These are phyloP conservation scores for Tipula helvola DNA, from an alignment of 2,888 invertebrate species.

Conservation along the genomic window DNA sequence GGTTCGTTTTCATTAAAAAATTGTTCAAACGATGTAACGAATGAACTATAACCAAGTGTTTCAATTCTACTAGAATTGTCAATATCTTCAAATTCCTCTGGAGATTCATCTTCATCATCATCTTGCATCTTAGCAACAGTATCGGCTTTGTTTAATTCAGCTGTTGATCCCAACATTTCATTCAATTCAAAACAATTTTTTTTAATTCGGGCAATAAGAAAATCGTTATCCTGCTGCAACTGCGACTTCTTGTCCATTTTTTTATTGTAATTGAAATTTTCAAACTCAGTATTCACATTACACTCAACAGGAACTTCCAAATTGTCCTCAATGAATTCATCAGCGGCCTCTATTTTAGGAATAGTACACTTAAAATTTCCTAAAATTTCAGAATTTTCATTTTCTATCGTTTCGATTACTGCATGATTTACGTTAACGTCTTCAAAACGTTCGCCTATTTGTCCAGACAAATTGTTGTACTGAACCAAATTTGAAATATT, in stretches of 20 bases:
- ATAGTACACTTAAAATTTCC: not conserved
- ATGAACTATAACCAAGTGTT: not conserved
- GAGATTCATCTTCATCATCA: not conserved
- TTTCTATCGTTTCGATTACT: not conserved
- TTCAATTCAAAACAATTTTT: not conserved
- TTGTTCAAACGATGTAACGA: not conserved
- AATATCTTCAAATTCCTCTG: not conserved
- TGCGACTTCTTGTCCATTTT: not conserved
- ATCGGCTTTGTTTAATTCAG: not conserved
- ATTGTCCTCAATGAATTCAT: not conserved
- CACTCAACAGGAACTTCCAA: not conserved
- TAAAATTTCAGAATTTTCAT: not conserved
- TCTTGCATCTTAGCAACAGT: not conserved
- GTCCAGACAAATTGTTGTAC: not conserved
- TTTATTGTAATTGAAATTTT: not conserved
- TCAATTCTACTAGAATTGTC: not conserved
- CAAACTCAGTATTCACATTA: not conserved
- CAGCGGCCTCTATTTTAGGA: not conserved
- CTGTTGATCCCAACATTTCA: not conserved
- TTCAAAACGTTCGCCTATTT: not conserved
- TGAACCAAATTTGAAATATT: not conserved
- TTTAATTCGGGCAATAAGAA: not conserved
- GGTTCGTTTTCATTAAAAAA: not conserved
- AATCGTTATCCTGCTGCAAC: not conserved
- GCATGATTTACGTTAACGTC: not conserved